Evolutionary conservation across 2,888 invertebrate species (phyloP), one percentile per base, ranked within the genome.

Genomic region (Alloplasta piceator): DNA sequence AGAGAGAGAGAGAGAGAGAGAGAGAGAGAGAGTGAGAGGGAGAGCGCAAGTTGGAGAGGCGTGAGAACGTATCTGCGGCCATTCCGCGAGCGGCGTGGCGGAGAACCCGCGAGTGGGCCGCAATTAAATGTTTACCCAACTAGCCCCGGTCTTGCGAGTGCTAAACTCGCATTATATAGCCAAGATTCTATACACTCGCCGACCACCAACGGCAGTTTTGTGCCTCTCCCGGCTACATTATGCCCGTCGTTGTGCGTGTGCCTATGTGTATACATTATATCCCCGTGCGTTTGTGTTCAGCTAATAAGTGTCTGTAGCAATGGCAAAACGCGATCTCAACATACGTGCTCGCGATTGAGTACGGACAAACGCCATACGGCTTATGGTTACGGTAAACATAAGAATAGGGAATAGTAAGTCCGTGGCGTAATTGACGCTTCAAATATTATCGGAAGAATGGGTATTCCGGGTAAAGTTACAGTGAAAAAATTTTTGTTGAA

Each of bases 51-150:
- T 61, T 80, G 82, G 83, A 84, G 87, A 87, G 87, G 87, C 86
- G 86, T 86, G 86, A 85, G 86, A 85, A 85, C 84, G 87, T 87
- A 85, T 85, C 83, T 85, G 86, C 87, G 86, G 86, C 80, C 84
- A 85, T 89, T 87, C 86, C 86, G 84, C 85, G 81, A 75, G 78
- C 72, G 74, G 81, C 73, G 71, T 60, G 80, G 84, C 78, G 78
- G 71, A 78, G 80, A 71, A 76, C 26, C 78, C 80, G 72, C 78
- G 83, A 85, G 81, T 78, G 82, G 82, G 80, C 85, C 70, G 86
- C 85, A 85, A 88, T 88, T 87, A 87, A 87, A 85, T 84, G 85
- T 87, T 86, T 83, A 84, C 85, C 83, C 83, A 85, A 83, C 84
- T 84, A 85, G 84, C 79, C 73, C 80, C 68, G 80, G 78, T 75